Evolutionary conservation across 2,888 invertebrate species (phyloP).

Genomic region (Phyllotreta striolata): DNA sequence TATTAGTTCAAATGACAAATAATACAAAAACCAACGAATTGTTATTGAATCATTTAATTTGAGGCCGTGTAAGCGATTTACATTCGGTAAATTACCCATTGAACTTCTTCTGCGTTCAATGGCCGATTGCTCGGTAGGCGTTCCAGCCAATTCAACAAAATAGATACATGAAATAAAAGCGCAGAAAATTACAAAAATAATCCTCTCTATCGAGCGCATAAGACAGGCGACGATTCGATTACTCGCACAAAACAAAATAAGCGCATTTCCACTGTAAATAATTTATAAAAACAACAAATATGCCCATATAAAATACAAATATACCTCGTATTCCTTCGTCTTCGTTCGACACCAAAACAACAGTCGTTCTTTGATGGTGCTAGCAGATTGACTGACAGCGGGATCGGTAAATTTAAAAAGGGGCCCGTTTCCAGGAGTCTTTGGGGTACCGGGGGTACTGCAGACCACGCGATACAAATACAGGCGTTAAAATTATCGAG

Average conservation of each 20-base stretch:
- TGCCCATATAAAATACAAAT: slow-evolving; percentile 31
- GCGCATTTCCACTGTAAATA: not conserved
- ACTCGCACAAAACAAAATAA: not conserved
- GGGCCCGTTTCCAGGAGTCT: slow-evolving; percentile 68
- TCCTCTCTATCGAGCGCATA: too few species aligned
- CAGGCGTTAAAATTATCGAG: not conserved
- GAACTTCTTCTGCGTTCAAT: too few species aligned
- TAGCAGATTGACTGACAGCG: slow-evolving; percentile 88
- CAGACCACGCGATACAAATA: slow-evolving; percentile 50
- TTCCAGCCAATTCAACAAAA: too few species aligned
- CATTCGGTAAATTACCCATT: too few species aligned
- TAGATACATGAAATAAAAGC: too few species aligned
- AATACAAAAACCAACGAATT: too few species aligned
- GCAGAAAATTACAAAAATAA: too few species aligned
- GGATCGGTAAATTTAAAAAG: slow-evolving; percentile 93
- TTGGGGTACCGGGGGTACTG: slow-evolving; percentile 78
- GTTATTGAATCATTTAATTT: too few species aligned
- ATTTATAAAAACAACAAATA: slow-evolving; percentile 18
- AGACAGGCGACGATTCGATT: too few species aligned
- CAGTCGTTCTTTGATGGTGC: slow-evolving; percentile 95
- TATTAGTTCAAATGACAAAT: not conserved
- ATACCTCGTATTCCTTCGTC: slow-evolving; percentile 97
- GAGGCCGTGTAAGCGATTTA: too few species aligned
- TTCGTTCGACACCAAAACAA: slow-evolving; percentile 97
- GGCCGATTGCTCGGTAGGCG: too few species aligned